Percentiles rank a stretch among this genome's conserved stretches.
These are phyloP conservation scores for Brachypodius melanocephalos DNA, from an alignment of 2,113 vertebrate genomes.

Conservation along the genomic window DNA sequence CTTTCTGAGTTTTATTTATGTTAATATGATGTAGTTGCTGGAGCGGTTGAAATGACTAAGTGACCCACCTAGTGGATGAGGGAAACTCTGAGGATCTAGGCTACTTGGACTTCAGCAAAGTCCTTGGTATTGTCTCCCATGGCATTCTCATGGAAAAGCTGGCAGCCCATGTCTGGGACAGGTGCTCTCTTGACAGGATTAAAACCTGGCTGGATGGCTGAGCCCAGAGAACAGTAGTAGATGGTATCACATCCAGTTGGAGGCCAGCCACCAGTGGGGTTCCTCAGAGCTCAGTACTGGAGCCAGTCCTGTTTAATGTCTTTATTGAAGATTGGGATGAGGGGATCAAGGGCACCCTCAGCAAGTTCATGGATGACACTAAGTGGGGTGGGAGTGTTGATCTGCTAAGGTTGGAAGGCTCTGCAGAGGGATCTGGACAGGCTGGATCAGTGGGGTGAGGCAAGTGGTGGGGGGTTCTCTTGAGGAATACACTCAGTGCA, in stretches of 20 bases:
- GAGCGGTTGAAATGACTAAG: background rate
- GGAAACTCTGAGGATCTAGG: background rate
- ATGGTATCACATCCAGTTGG: background rate
- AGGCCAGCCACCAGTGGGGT: background rate
- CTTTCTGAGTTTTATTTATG: background rate
- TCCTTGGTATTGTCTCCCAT: background rate
- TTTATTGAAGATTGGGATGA: accelerated
- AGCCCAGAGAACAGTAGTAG: background rate
- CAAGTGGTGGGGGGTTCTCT: background rate
- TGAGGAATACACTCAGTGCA: background rate
- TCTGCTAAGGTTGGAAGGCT: background rate
- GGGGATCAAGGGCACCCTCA: background rate
- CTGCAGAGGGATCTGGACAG: background rate
- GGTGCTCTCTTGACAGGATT: background rate
- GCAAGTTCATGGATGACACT: accelerated
- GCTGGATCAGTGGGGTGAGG: background rate
- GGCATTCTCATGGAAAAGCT: background rate
- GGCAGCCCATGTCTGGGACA: background rate
- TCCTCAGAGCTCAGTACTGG: background rate
- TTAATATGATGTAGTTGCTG: background rate
- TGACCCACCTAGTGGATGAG: background rate
- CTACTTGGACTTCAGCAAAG: background rate
- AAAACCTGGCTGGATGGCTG: background rate
- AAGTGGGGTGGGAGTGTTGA: background rate
- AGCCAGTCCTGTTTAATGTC: background rate